Evolutionary conservation across 2,113 vertebrate species (phyloP).

Genomic region (Urocolius indicus): DNA sequence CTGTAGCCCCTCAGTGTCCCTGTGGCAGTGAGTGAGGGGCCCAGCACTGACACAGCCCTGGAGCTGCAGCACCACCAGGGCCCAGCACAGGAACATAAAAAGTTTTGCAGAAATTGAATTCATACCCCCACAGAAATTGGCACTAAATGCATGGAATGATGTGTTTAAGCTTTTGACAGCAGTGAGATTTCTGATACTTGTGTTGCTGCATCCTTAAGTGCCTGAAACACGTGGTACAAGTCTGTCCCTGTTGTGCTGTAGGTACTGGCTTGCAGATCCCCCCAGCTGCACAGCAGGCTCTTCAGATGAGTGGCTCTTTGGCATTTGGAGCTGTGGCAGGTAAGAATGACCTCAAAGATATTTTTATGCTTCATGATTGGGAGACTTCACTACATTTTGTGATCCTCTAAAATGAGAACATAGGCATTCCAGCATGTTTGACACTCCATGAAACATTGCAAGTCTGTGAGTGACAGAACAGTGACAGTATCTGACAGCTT

Average conservation of each 20-base stretch:
- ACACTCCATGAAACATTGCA: neutral
- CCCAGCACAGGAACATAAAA: too few species aligned
- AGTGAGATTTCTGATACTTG: neutral
- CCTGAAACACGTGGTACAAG: neutral
- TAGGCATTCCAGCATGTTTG: neutral
- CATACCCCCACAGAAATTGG: neutral
- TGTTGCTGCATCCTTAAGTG: neutral
- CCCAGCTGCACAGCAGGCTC: conserved; percentile 95
- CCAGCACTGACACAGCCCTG: too few species aligned
- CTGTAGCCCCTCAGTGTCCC: too few species aligned
- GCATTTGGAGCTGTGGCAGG: conserved; percentile 96
- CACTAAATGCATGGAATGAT: neutral
- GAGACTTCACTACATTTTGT: neutral
- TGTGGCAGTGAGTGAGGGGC: too few species aligned
- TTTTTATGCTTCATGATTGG: neutral
- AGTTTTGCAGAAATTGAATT: neutral
- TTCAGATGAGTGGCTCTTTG: conserved; percentile 96
- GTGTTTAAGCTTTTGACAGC: neutral
- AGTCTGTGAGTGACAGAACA: neutral
- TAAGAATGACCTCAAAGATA: conserved; percentile 56
- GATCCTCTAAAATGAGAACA: neutral
- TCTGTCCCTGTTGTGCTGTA: neutral
- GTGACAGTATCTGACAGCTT: neutral
- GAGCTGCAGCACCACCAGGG: too few species aligned
- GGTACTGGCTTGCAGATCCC: conserved; percentile 96